phyloP scores from a whole-genome alignment of 2,797 vertebrate species.

The Adrianichthys oophorus region DNA sequence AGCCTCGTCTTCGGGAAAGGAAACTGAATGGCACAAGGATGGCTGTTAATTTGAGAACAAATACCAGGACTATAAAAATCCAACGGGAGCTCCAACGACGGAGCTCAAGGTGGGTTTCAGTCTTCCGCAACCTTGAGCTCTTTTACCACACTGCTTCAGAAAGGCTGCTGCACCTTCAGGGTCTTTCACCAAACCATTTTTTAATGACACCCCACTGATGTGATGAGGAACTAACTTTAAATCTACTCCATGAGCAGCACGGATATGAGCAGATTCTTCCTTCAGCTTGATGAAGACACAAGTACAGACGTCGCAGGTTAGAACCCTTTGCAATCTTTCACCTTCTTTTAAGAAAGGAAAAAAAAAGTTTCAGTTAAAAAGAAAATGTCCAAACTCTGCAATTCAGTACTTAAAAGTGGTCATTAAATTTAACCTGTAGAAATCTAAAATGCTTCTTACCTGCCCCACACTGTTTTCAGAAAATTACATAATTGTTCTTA shows the following conservation, averaged over 20 bases:
- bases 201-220: constrained; percentile 67
- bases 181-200: constrained; percentile 61
- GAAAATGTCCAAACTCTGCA: constrained; percentile 39
- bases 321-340: constrained; percentile 2
- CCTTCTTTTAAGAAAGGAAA: constrained; percentile 18
- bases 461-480: constrained; percentile 79
- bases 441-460: constrained; percentile 75
- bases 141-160: constrained; percentile 60
- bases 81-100: constrained; percentile 88
- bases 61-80: constrained; percentile 99
- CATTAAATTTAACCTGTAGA: constrained; percentile 78
- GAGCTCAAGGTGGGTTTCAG: constrained; percentile 76
- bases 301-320: constrained; percentile 2
- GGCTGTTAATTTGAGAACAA: constrained; percentile 99
- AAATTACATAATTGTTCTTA: constrained; percentile 83
- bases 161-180: constrained; percentile 65
- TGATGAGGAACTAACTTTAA: constrained; percentile 63
- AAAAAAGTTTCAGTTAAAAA: constrained; percentile 37
- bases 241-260: constrained; percentile 24
- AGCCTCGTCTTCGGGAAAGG: constrained; percentile 93
- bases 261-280: constrained; percentile 38
- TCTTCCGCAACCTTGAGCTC: constrained; percentile 92
- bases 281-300: constrained; percentile 10
- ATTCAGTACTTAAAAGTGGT: constrained; percentile 58
- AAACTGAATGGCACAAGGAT: constrained; percentile 89